Base-by-base conservation (phyloP, 2,888 invertebrate species). In the Acronicta aceris region DNA sequence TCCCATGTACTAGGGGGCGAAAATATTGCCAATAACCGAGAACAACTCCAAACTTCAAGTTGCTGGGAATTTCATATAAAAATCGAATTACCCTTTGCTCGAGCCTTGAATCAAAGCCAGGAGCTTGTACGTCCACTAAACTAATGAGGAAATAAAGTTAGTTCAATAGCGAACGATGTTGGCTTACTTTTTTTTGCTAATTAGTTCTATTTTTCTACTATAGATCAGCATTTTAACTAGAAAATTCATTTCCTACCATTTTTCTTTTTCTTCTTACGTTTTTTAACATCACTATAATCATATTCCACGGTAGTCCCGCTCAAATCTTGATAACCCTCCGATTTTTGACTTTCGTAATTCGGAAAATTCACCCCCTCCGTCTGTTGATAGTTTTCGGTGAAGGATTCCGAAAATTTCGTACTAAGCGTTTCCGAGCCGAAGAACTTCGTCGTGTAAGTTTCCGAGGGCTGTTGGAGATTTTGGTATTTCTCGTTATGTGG, bases 371-470 rank as follows among this genome's bases (percentile, higher is more conserved):
- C 78, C 0, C 91, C 92, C 0, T 93, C 92, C 0, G 92, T 85
- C 41, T 91, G 90, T 10, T 93, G 93, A 16, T 93, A 93, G 15
- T 90, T 92, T 50, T 91, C 93, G 0, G 89, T 79, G 69, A 93
- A 93, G 0, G 87, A 88, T 48, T 92, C 94, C 0, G 88, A 87
- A 48, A 92, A 93, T 8, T 88, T 89, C 0, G 88, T 81, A 42
- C 93, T 92, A 0, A 93, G 61, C 0, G 89, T 89, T 53, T 93
- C 93, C 0, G 91, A 92, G 2, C 93, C 94, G 72, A 93, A 93
- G 78, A 94, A 92, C 51, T 89, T 91, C 61, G 83, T 91, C 0
- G 86, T 57, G 30, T 88, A 70, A 0, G 70, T 79, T 27, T 87
- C 86, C 15, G 72, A 59, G 1, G 82, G 84, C 5, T 85, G 81